phyloP scores from a whole-genome alignment of 1,140 invertebrate genomes.

The Bombus haemorrhoidalis region DNA sequence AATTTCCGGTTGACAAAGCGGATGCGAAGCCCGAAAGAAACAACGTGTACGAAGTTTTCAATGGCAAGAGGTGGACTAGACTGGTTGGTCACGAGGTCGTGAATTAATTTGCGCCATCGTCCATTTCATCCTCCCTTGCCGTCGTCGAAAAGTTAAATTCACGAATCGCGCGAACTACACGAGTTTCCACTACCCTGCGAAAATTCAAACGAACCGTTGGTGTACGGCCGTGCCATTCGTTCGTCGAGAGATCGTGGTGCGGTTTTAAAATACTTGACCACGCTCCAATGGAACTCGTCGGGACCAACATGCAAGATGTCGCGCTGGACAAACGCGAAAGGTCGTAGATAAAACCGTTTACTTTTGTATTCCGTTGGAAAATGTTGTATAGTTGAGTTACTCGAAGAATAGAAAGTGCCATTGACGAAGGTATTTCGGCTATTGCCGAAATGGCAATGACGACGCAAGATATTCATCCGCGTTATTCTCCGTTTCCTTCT shows the following conservation, averaged over 20 bases:
- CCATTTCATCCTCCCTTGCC: slow-evolving; percentile 15
- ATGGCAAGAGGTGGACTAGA: slow-evolving; percentile 23
- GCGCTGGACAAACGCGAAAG: neutral
- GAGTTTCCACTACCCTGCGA: slow-evolving; percentile 72
- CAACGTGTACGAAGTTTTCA: neutral
- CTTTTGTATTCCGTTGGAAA: too few species aligned
- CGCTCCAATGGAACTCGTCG: neutral
- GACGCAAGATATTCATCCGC: neutral
- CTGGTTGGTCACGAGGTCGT: slow-evolving; percentile 67
- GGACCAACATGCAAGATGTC: neutral
- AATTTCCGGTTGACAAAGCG: neutral
- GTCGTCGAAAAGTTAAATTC: slow-evolving; percentile 67
- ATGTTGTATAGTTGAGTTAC: too few species aligned
- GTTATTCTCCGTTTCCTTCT: slow-evolving; percentile 7
- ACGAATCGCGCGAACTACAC: slow-evolving; percentile 66
- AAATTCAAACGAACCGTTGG: slow-evolving; percentile 70
- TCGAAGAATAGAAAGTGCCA: too few species aligned
- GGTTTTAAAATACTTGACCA: slow-evolving; percentile 63
- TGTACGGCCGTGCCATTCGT: slow-evolving; percentile 54
- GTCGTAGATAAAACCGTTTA: too few species aligned
- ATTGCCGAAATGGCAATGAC: neutral
- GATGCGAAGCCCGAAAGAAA: neutral
- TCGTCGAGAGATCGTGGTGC: slow-evolving; percentile 55
- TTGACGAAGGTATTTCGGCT: too few species aligned
- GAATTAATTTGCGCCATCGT: slow-evolving; percentile 66